Base-by-base conservation (phyloP, 2,888 invertebrate species). In the Oligia latruncula region DNA sequence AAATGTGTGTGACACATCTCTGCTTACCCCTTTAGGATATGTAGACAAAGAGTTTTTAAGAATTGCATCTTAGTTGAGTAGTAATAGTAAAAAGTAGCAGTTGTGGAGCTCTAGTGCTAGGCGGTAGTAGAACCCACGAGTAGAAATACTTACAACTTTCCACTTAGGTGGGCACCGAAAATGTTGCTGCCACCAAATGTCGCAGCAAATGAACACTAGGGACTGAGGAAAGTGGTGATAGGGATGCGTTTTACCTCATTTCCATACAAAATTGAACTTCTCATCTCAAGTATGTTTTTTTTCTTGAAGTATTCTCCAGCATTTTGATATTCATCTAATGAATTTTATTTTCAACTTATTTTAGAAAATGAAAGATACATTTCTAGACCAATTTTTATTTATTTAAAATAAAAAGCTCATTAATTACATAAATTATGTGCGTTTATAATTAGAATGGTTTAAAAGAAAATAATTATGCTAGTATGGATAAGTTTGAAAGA, bases 371-470 rank as follows among this genome's bases (percentile, higher is more conserved):
- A 92, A 89, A 88, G 86, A 84, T 6, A 23, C 77, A 83, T 83
- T 90, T 92, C 95, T 96, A 96, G 95, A 96, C 92, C 96, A 86
- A 89, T 85, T 94, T 96, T 96, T 95, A 95, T 95, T 96, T 92
- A 93, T 94, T 95, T 93, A 94, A 96, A 95, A 95, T 95, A 93
- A 94, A 95, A 95, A 95, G 95, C 95, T 95, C 95, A 95, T 94
- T 95, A 95, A 95, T 95, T 95, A 96, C 94, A 96, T 95, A 95
- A 95, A 95, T 95, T 93, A 95, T 96, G 96, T 96, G 96, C 95
- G 96, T 95, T 92, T 94, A 92, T 92, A 94, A 94, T 94, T 92
- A 94, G 91, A 94, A 91, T 90, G 94, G 93, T 93, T 91, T 89
- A 89, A 93, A 90, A 93, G 88, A 92, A 91, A 94, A 86, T 58